Conservation (phyloP, 2,797 vertebrate species). For the Sebastes taczanowskii region DNA sequence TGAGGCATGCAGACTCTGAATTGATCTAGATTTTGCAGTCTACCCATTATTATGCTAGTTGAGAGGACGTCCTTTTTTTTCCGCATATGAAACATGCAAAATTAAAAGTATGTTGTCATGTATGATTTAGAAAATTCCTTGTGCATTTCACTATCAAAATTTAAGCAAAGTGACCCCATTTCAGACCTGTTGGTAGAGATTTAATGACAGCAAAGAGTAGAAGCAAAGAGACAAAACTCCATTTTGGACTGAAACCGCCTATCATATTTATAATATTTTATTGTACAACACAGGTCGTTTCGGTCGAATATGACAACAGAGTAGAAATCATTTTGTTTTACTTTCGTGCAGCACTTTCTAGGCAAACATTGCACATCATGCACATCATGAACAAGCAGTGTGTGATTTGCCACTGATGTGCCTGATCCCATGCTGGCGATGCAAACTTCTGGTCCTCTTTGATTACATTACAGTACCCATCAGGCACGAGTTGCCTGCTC, state of each 20-base stretch:
- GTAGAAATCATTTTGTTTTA: too few species aligned
- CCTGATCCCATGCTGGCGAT: neutral
- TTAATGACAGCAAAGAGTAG: neutral
- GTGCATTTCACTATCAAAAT: neutral
- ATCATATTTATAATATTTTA: too few species aligned
- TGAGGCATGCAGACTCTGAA: neutral
- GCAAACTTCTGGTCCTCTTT: neutral
- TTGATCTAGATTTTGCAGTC: neutral
- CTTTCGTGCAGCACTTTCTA: too few species aligned
- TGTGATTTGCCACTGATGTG: neutral
- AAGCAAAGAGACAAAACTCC: too few species aligned
- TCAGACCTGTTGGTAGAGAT: neutral
- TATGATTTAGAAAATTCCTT: neutral
- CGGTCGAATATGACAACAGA: too few species aligned
- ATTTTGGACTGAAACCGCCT: too few species aligned
- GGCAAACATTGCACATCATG: too few species aligned
- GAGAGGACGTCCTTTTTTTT: neutral
- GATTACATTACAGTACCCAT: slow-evolving; percentile 42
- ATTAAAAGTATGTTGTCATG: neutral
- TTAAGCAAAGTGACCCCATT: neutral
- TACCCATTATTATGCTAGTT: neutral
- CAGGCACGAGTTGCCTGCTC: neutral
- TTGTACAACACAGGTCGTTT: too few species aligned
- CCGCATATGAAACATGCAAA: neutral
- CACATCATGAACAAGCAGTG: neutral